These are phyloP conservation scores for Theristicus caerulescens DNA, from an alignment of 2,113 vertebrate genomes.

Conservation along the genomic window DNA sequence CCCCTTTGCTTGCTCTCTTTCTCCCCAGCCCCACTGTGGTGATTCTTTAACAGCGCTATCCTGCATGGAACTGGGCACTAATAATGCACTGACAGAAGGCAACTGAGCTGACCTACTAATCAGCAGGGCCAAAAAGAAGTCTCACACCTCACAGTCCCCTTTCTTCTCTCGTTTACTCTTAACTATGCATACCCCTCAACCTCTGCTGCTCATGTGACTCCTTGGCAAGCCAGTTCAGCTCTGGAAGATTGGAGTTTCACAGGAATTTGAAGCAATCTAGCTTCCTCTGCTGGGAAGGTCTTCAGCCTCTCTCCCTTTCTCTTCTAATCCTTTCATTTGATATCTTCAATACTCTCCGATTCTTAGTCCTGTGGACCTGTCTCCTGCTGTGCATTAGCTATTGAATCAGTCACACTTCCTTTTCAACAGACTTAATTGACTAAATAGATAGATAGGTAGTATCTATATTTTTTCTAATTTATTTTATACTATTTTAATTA, in stretches of 20 bases:
- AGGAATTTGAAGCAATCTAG: not conserved
- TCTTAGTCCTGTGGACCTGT: not conserved
- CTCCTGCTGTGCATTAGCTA: not conserved
- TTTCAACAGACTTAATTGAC: not conserved
- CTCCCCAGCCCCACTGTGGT: not conserved
- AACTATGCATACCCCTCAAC: not conserved
- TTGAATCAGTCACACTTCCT: not conserved
- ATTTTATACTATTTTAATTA: not conserved
- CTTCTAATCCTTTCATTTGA: not conserved
- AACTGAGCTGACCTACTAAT: not conserved
- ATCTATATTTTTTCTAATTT: not conserved
- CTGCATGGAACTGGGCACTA: not conserved
- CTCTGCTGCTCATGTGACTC: not conserved
- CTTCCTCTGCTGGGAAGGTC: not conserved
- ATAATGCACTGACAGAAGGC: not conserved
- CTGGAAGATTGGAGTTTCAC: not conserved
- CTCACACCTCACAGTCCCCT: not conserved
- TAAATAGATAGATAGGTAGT: not conserved
- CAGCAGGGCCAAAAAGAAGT: not conserved
- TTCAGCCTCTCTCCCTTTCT: not conserved
- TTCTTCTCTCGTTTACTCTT: not conserved
- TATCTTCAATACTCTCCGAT: not conserved
- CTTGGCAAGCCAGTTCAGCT: not conserved
- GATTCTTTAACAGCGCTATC: not conserved
- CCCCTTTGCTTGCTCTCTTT: not conserved